Percentiles rank a stretch among this genome's conserved stretches.
Conservation (phyloP, 1,140 invertebrate genomes). For the Colletes latitarsis region DNA sequence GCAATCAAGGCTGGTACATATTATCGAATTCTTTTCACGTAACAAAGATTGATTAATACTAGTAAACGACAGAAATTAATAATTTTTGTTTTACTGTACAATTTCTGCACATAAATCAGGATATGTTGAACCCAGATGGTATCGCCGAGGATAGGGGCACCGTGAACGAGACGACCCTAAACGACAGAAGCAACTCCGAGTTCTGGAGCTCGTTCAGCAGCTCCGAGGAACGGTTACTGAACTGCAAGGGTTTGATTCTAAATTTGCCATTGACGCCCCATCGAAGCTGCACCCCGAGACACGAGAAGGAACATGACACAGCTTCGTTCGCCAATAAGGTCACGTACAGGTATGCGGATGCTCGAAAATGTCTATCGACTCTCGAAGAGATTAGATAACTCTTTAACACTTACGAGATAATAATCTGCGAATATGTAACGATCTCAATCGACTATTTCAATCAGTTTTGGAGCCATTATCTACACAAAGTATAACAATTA, state of each 20-base stretch:
- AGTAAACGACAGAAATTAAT: too few relatives aligned
- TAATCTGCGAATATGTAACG: background rate
- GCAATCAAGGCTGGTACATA: too few relatives aligned
- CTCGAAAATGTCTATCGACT: background rate
- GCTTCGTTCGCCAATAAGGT: conserved; percentile 84
- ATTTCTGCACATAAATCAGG: conserved; percentile 57
- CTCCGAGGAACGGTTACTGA: conserved; percentile 87
- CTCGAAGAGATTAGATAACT: background rate
- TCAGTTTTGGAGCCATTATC: background rate
- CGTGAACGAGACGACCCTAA: conserved; percentile 84
- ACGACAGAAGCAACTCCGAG: conserved; percentile 87
- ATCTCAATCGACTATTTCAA: too few relatives aligned
- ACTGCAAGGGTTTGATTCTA: conserved; percentile 88
- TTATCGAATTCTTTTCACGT: too few relatives aligned
- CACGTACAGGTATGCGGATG: conserved; percentile 83
- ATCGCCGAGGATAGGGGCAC: conserved; percentile 84
- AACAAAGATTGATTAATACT: too few relatives aligned
- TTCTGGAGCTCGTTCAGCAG: conserved; percentile 91
- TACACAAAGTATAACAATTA: too few relatives aligned
- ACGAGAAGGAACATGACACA: conserved; percentile 75
- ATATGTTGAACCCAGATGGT: conserved; percentile 81
- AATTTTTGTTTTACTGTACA: background rate
- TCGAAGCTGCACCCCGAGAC: conserved; percentile 79
- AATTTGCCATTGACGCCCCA: conserved; percentile 87
- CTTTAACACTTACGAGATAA: background rate